Evolutionary conservation across 1,140 invertebrate genomes (phyloP).

Genomic region (Varroa destructor): DNA sequence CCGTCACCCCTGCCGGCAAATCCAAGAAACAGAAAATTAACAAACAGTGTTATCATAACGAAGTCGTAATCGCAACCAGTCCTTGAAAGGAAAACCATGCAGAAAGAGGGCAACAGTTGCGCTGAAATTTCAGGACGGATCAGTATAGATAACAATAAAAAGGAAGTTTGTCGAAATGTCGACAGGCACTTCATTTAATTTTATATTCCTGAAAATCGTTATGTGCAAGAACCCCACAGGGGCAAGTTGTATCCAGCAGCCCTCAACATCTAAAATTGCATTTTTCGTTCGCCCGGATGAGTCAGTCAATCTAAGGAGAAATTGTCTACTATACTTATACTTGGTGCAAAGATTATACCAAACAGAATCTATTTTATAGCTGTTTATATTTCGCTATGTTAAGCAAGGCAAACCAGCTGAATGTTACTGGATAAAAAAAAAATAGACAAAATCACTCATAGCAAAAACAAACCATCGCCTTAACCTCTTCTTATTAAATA

Average conservation of each 20-base stretch:
- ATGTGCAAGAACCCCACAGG: too few relatives aligned
- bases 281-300: too few relatives aligned
- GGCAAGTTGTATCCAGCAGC: background rate
- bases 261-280: too few relatives aligned
- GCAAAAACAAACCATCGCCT: background rate
- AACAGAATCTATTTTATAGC: background rate
- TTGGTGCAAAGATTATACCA: too few relatives aligned
- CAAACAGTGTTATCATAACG: background rate
- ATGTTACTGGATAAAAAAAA: too few relatives aligned
- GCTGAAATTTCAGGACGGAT: background rate
- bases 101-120: background rate
- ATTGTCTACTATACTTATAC: too few relatives aligned
- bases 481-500: background rate
- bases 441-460: background rate
- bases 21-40: constrained; percentile 1
- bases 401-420: background rate
- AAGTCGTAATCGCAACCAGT: background rate
- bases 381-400: background rate
- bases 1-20: constrained; percentile 2
- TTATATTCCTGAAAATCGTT: too few relatives aligned
- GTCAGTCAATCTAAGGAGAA: too few relatives aligned
- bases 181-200: too few relatives aligned
- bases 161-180: background rate
- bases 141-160: background rate
- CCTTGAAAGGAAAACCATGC: background rate